Base-by-base conservation (phyloP, 1,140 invertebrate genomes). In the Drosophila sp. region DNA sequence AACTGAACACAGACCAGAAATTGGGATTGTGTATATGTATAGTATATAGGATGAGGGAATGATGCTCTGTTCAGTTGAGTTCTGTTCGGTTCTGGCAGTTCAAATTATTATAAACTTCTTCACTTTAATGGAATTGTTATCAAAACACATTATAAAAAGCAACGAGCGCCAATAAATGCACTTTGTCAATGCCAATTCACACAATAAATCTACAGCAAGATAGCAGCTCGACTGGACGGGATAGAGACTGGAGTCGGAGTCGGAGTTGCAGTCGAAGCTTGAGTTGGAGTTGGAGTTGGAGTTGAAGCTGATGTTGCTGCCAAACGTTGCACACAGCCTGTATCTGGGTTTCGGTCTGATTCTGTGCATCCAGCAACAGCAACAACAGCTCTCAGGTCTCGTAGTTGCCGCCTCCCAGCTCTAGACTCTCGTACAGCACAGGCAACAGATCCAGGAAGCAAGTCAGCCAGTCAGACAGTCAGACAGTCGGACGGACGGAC, bases 101-200 rank as follows among this genome's bases (percentile, higher is more conserved):
- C 63, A 74, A 74, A 86, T 86, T 86, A 86, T 86, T 86, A 86
- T 87, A 87, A 86, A 86, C 82, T 86, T 86, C 82, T 86, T 86
- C 82, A 86, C 82, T 86, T 86, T 86, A 86, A 86, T 86, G 82
- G 82, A 86, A 86, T 86, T 87, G 82, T 86, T 86, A 86, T 86
- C 82, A 86, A 86, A 86, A 87, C 82, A 86, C 82, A 86, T 86
- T 86, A 87, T 82, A 86, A 87, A 78, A 73, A 73, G 54, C 77
- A 78, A 62, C 69, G 72, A 75, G 61, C 72, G 78, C 64, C 72
- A 83, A 81, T 84, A 87, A 87, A 83, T 87, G 83, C 83, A 87
- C 83, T 87, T 83, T 87, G 83, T 89, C 83, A 89, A 87, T 89
- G 82, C 82, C 82, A 86, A 86, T 86, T 86, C 82, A 81, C 82